A percentile compares a stretch with the other conserved stretches of the same genome.
phyloP scores from a whole-genome alignment of 2,888 invertebrate genomes.

The Rotaria socialis region DNA sequence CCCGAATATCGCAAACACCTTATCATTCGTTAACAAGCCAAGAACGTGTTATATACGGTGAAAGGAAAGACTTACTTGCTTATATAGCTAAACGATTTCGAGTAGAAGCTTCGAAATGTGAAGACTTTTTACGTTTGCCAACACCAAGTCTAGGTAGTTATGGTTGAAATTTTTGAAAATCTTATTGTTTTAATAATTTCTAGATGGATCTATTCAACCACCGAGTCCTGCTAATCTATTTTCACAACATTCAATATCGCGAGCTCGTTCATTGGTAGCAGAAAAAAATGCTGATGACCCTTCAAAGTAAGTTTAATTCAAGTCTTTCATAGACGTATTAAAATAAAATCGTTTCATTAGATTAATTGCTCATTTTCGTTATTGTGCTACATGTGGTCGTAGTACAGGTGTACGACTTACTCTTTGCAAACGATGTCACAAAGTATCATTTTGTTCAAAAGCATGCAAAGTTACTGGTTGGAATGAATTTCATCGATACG shows the following conservation, averaged over 20 bases:
- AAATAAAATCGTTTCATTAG: background rate
- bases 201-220: background rate
- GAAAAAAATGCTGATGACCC: background rate
- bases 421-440: slow-evolving; percentile 59
- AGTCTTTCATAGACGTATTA: too few relatives aligned
- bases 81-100: slow-evolving; percentile 52
- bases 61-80: slow-evolving; percentile 53
- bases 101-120: slow-evolving; percentile 54
- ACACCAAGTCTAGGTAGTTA: background rate
- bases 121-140: background rate
- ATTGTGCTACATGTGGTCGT: slow-evolving; percentile 59
- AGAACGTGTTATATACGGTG: slow-evolving; percentile 59
- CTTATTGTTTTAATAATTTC: too few relatives aligned
- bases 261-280: background rate
- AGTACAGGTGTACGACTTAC: slow-evolving; percentile 57
- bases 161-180: too few relatives aligned
- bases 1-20: slow-evolving; percentile 58
- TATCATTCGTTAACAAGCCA: slow-evolving; percentile 58
- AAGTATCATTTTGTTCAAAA: slow-evolving; percentile 59
- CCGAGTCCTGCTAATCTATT: background rate
- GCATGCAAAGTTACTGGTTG: slow-evolving; percentile 58
- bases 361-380: background rate
- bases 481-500: slow-evolving; percentile 57
- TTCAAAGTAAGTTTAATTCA: background rate
- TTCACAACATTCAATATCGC: background rate